These are phyloP conservation scores for Plagiodera versicolora DNA, from an alignment of 2,888 invertebrate species.

Conservation along the genomic window DNA sequence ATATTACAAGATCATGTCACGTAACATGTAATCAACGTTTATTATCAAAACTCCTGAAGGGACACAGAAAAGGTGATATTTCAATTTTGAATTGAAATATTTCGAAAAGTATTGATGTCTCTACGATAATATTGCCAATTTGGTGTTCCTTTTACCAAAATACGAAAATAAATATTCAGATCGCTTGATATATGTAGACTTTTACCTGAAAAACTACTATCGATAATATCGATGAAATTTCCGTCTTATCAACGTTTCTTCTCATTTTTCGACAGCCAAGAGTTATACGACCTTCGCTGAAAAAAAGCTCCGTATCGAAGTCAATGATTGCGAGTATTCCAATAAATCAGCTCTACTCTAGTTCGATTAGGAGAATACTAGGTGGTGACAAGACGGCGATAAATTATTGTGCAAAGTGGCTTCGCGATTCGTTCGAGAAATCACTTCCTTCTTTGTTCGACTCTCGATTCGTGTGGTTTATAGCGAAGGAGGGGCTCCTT, in stretches of 20 bases:
- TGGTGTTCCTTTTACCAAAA: no score
- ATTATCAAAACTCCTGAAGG: no score
- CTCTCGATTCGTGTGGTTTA: neutral
- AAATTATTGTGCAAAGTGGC: constrained; percentile 33
- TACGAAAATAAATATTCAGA: no score
- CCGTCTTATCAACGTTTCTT: neutral
- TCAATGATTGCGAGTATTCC: neutral
- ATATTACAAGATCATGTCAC: no score
- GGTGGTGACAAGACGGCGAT: constrained; percentile 35
- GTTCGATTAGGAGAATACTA: constrained; percentile 35
- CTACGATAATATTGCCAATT: no score
- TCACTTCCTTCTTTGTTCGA: constrained; percentile 22
- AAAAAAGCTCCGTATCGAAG: neutral
- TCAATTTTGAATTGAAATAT: no score
- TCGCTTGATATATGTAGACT: no score
- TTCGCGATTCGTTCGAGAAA: constrained; percentile 19
- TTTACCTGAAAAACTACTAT: no score
- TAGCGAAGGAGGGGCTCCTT: neutral
- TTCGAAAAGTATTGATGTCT: no score
- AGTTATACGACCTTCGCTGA: neutral
- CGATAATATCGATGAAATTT: no score
- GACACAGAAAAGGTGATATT: no score
- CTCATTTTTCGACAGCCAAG: neutral
- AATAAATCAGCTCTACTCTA: neutral
- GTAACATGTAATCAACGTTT: no score